phyloP scores from a whole-genome alignment of 2,113 vertebrate genomes.

The Telmatochromis brachygnathus region DNA sequence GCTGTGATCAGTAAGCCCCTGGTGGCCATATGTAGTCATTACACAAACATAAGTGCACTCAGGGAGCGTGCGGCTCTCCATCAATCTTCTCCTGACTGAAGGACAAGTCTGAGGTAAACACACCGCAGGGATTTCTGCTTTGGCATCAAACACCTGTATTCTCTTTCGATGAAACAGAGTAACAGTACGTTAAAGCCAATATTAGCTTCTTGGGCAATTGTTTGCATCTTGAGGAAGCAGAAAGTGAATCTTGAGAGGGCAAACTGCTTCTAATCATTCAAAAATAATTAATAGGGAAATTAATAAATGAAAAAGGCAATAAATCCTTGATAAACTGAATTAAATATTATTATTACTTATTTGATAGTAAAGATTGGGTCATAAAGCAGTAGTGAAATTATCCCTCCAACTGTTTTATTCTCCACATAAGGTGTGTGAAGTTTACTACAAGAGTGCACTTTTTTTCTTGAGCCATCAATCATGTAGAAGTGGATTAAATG shows the following conservation, averaged over 20 bases:
- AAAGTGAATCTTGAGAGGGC: not conserved
- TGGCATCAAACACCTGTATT: slow-evolving; percentile 52
- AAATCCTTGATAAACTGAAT: not conserved
- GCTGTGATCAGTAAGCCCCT: slow-evolving; percentile 55
- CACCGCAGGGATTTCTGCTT: slow-evolving; percentile 39
- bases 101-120: slow-evolving; percentile 52
- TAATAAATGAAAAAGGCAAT: not conserved
- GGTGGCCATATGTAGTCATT: slow-evolving; percentile 54
- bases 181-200: not conserved
- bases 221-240: not conserved
- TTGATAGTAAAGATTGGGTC: not conserved
- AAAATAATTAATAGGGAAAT: not conserved
- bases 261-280: not conserved
- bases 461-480: slow-evolving; percentile 34
- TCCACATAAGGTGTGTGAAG: not conserved
- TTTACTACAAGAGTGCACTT: not conserved
- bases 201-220: not conserved
- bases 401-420: not conserved
- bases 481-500: slow-evolving; percentile 20
- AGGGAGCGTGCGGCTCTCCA: slow-evolving; percentile 16
- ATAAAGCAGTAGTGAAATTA: not conserved
- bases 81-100: slow-evolving; percentile 59
- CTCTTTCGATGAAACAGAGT: not conserved
- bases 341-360: not conserved
- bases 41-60: slow-evolving; percentile 24